Base-by-base conservation (phyloP, 2,888 invertebrate species). In the Tetragonula carbonaria region DNA sequence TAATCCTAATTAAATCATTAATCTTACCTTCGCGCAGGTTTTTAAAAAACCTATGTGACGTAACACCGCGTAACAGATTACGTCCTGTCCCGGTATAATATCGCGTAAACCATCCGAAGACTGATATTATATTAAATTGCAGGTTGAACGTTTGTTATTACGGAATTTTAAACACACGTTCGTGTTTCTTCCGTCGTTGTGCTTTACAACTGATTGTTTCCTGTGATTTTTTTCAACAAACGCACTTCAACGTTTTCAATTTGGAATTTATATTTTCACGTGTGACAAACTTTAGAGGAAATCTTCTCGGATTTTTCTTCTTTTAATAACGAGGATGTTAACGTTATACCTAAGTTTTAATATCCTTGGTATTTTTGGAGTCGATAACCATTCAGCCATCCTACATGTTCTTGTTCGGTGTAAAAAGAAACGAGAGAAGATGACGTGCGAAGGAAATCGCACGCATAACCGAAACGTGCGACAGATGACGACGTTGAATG, bases 1-100 rank as follows among this genome's bases (percentile, higher is more conserved):
- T 23, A 23, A 80, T 76, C 38, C n/a, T 71, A 80, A 80, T 76
- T 70, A 65, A 65, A 50, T 51, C 23, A 45, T 71, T 33, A 50
- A 53, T 76, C 70, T 70, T 70, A 70, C 65, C 63, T 23, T 38
- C 13, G 13, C 50, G 16, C 28, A 16, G 53, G 28, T 66, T 67
- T 67, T 78, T 51, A 74, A 74, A n/a, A n/a, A n/a, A n/a, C n/a
- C n/a, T n/a, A n/a, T 2, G 8, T 68, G 79, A 70, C 21, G 53
- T 45, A 79, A 73, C 21, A 2, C 16, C 0, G 18, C 18, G 14
- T 14, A 13, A 45, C 38, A 51, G 51, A 38, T 67, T 33, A 28
- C 28, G n/a, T 51, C 63, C n/a, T 63, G 13, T 53, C 13, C 23
- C 23, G 38, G 33, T 23, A 38, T 50, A 18, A 18, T 33, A 8